Percentiles rank a stretch among this genome's conserved stretches.
Conservation (phyloP, 2,888 invertebrate genomes). For the Escarpia spicata region DNA sequence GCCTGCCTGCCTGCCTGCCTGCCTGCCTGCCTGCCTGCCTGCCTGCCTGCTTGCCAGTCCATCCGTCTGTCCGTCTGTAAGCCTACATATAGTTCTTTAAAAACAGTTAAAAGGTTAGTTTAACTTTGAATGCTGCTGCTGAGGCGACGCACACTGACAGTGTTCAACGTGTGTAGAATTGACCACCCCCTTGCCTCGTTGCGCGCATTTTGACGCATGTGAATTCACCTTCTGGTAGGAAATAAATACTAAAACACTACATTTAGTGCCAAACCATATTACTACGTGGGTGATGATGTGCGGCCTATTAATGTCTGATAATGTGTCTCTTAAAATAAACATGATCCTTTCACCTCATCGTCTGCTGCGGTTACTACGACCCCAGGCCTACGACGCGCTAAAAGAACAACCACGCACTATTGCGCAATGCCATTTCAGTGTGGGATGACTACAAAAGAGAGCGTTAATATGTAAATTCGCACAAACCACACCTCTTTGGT, state of each 20-base stretch:
- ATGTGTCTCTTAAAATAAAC: not conserved
- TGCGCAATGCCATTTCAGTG: not conserved
- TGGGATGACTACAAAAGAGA: not conserved
- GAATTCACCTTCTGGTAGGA: not conserved
- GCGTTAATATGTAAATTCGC: no score
- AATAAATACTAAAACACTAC: not conserved
- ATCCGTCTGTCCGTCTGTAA: no score
- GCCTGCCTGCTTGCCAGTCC: no score
- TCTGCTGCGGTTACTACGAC: not conserved
- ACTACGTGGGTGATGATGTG: not conserved
- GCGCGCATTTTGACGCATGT: not conserved
- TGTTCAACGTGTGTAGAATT: no score
- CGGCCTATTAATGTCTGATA: not conserved
- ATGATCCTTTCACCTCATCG: not conserved
- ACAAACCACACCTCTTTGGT: not conserved
- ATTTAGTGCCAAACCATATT: not conserved
- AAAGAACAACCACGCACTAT: not conserved
- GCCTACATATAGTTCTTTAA: no score
- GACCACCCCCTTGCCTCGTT: no score
- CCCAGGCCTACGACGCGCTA: not conserved
- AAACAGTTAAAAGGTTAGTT: no score
- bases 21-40: no score
- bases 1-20: no score
- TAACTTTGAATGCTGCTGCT: no score
- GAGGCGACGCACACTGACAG: no score